Evolutionary conservation across 2,113 vertebrate genomes (phyloP).

Genomic region (Carollia perspicillata): DNA sequence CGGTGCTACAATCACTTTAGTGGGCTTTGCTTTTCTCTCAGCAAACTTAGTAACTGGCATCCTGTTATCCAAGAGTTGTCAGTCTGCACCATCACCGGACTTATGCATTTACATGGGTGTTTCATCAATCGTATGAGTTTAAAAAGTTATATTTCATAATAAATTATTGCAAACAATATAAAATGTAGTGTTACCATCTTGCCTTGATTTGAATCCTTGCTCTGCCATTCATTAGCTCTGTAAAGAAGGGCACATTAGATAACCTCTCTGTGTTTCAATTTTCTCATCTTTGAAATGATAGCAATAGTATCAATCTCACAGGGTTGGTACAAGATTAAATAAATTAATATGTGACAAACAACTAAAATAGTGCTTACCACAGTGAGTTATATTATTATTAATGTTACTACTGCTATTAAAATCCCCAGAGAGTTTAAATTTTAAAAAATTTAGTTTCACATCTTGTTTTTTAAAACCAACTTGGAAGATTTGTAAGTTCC

Average conservation of each 20-base stretch:
- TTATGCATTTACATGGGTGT: background rate
- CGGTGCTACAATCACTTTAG: background rate
- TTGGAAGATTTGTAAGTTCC: background rate
- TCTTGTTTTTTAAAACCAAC: background rate
- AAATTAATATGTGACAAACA: background rate
- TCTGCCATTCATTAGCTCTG: background rate
- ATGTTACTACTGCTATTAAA: background rate
- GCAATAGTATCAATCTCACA: background rate
- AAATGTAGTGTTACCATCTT: background rate
- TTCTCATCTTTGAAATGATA: background rate
- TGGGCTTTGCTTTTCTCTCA: background rate
- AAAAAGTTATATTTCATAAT: background rate
- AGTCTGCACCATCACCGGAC: background rate
- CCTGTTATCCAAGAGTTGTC: background rate
- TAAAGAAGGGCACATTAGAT: background rate
- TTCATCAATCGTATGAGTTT: slow-evolving; percentile 6
- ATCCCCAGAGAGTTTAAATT: background rate
- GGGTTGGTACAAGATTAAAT: background rate
- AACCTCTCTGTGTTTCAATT: background rate
- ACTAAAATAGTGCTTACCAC: background rate
- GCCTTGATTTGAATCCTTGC: background rate
- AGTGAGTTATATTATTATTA: background rate
- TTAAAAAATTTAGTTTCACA: background rate
- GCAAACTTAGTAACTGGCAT: background rate
- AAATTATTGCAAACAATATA: background rate